Conservation (phyloP, 2,888 invertebrate species). For the Mythimna vitellina region DNA sequence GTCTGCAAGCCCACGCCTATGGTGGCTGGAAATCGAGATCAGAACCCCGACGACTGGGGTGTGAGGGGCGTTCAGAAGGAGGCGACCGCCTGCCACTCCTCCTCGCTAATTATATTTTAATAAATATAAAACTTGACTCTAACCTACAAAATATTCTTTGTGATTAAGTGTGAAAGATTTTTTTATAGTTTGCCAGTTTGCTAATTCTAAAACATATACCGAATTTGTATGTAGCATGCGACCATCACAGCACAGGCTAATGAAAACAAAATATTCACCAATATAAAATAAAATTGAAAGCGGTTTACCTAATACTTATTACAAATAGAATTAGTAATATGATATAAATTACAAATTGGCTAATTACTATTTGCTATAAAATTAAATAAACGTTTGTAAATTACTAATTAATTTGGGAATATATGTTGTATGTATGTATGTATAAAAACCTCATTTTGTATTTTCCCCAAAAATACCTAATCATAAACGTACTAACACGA, state of each 20-base stretch:
- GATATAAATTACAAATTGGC: not conserved
- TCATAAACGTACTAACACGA: not conserved
- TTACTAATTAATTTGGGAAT: constrained; percentile 5
- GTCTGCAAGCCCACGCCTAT: no score
- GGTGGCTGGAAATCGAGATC: no score
- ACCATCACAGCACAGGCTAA: not conserved
- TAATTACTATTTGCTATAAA: not conserved
- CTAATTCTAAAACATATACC: no score
- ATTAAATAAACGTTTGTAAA: constrained; percentile 1
- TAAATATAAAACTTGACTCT: no score
- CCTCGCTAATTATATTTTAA: no score
- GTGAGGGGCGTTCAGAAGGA: no score
- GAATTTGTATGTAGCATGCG: not conserved
- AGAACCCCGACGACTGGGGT: no score
- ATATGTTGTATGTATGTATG: not conserved
- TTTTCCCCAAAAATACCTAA: constrained; percentile 19
- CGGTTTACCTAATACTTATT: not conserved
- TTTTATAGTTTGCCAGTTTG: no score
- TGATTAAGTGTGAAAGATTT: no score
- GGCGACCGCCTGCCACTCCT: no score
- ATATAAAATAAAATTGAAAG: not conserved
- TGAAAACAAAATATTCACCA: not conserved
- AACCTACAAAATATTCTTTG: no score
- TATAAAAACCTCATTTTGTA: constrained; percentile 1
- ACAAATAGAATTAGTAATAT: not conserved